These are phyloP conservation scores for Neuroscelio doddi DNA, from an alignment of 2,888 invertebrate species.

Conservation along the genomic window DNA sequence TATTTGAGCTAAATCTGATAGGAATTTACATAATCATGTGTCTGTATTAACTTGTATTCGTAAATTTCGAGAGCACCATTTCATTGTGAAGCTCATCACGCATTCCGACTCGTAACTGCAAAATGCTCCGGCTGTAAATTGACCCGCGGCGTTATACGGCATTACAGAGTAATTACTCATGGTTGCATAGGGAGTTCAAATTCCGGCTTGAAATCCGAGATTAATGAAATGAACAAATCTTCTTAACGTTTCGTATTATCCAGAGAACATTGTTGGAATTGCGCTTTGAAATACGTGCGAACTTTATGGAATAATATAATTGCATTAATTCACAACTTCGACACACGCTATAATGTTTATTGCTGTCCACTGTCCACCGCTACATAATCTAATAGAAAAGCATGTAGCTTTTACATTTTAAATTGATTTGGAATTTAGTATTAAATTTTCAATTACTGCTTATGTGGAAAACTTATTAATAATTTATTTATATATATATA, in stretches of 20 bases:
- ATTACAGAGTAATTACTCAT: conserved; percentile 46
- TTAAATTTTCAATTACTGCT: no score
- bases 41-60: conserved; percentile 44
- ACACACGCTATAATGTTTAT: neutral
- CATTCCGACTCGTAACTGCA: conserved; percentile 43
- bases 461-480: no score
- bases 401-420: no score
- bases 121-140: conserved; percentile 44
- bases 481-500: no score
- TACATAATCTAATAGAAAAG: no score
- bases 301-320: conserved; percentile 12
- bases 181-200: conserved; percentile 41
- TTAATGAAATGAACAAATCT: conserved; percentile 48
- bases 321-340: conserved; percentile 26
- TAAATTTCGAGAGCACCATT: conserved; percentile 43
- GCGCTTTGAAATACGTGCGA: conserved; percentile 28
- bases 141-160: conserved; percentile 41
- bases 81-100: conserved; percentile 40
- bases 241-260: conserved; percentile 39
- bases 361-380: no score
- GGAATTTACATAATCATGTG: conserved; percentile 40
- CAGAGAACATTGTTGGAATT: conserved; percentile 27
- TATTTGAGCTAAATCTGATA: conserved; percentile 38
- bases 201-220: conserved; percentile 42
- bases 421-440: no score